Conservation (phyloP, 1,140 invertebrate genomes). For the Halictus rubicundus region DNA sequence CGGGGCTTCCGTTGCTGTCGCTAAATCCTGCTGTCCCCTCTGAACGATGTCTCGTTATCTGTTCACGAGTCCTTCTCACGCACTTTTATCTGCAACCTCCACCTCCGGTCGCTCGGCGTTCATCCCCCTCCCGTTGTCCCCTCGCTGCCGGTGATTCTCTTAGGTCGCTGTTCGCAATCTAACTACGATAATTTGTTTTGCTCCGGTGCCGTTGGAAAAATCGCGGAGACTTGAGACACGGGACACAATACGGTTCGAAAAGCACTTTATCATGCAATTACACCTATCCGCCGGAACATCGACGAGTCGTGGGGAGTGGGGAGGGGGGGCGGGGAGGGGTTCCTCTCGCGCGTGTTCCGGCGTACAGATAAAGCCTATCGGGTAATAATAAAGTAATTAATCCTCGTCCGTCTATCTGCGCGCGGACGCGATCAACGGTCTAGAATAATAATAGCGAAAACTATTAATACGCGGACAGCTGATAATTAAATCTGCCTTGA, state of each 20-base stretch:
- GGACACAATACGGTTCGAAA: neutral
- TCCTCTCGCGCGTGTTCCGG: neutral
- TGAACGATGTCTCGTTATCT: conserved; percentile 2
- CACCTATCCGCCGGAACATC: neutral
- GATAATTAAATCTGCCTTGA: conserved; percentile 15
- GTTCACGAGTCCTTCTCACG: neutral
- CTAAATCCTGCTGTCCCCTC: neutral
- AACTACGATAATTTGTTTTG: conserved; percentile 25
- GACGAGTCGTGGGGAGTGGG: no score
- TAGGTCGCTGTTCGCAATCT: neutral
- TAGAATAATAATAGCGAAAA: neutral
- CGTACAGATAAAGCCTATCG: neutral
- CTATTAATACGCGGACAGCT: no score
- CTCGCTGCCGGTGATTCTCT: no score
- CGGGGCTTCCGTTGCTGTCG: neutral
- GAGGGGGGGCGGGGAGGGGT: no score
- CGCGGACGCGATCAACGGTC: neutral
- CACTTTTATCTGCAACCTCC: conserved; percentile 8
- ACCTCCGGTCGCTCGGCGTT: neutral
- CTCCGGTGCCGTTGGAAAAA: neutral
- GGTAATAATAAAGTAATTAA: conserved; percentile 7
- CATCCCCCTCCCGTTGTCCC: no score
- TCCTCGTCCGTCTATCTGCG: neutral
- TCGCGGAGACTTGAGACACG: neutral
- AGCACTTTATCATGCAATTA: conserved; percentile 7